Evolutionary conservation across 2,888 invertebrate species (phyloP), one percentile per base, ranked within the genome.

Genomic region (Parelbella ahira): DNA sequence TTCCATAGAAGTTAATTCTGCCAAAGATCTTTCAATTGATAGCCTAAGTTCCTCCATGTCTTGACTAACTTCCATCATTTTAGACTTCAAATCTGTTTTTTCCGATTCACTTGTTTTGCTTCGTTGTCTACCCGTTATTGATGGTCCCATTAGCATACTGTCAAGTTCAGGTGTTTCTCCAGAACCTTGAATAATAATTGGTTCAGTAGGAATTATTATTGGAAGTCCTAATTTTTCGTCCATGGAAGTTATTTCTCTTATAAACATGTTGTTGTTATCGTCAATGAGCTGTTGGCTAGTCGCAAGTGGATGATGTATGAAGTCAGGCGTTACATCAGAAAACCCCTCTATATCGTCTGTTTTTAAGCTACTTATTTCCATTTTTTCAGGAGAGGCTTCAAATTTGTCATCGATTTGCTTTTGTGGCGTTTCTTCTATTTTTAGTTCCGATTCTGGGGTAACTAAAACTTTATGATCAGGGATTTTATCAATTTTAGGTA

Each of bases 51-150:
- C 84, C 51, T 86, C 82, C 81, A 87, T 79, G 37, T 83, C 84
- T 57, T 77, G 66, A 48, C 79, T 83, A 0, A 86, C 86, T 60
- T 84, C 84, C 58, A 83, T 69, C 56, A 82, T 78, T 68, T 84
- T 82, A 0, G 83, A 80, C 61, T 81, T 83, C 1, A 83, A 54
- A 51, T 79, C 80, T 2, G 72, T 81, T 48, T 78, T 80, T 54
- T 79, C 78, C 38, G 61, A 56, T 30, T 56, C 58, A 19, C 21
- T 38, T 27, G 42, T 39, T 7, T 48, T 53, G 12, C 43, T 44
- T 24, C 36, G 32, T 45, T 44, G 49, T 1, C 23, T 39, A 30
- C 56, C 53, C 3, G 53, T 48, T 45, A 63, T 60, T 41, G 49
- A 50, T 10, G 64, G 48, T 12, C 47, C 53, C 11, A 59, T 45